phyloP scores from a whole-genome alignment of 2,888 invertebrate genomes.

The Protodeltote pygarga region DNA sequence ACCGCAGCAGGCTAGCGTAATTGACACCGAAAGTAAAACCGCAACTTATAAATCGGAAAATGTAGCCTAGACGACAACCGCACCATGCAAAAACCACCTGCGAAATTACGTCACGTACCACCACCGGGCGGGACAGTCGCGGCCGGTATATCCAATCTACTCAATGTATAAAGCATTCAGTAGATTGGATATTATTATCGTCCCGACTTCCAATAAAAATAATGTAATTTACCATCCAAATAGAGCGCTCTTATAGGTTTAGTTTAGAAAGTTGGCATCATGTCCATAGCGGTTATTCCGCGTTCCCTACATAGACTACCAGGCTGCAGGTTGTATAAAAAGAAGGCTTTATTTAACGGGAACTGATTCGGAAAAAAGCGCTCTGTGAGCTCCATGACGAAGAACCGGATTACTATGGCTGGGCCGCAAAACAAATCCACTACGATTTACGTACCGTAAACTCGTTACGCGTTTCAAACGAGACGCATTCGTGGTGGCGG shows the following conservation, averaged over 20 bases:
- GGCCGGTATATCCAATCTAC: slow-evolving; percentile 68
- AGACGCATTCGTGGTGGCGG: slow-evolving; percentile 65
- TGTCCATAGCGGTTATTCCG: slow-evolving; percentile 81
- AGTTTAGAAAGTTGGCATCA: slow-evolving; percentile 86
- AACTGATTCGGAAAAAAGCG: slow-evolving; percentile 77
- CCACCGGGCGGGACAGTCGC: slow-evolving; percentile 52
- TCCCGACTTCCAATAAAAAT: slow-evolving; percentile 75
- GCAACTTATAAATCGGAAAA: slow-evolving; percentile 73
- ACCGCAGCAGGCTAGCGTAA: slow-evolving; percentile 79
- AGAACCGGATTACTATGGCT: slow-evolving; percentile 81
- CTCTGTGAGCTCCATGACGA: slow-evolving; percentile 71
- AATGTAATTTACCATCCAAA: slow-evolving; percentile 77
- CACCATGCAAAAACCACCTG: slow-evolving; percentile 64
- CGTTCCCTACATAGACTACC: slow-evolving; percentile 77
- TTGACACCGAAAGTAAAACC: slow-evolving; percentile 80
- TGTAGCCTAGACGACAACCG: slow-evolving; percentile 61
- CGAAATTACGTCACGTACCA: slow-evolving; percentile 67
- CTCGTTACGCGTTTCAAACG: slow-evolving; percentile 81
- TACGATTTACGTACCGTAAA: slow-evolving; percentile 86
- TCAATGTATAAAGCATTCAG: too few species aligned
- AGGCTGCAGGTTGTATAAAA: slow-evolving; percentile 73
- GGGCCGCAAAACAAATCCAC: slow-evolving; percentile 81
- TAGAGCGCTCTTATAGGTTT: slow-evolving; percentile 78
- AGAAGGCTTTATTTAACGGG: slow-evolving; percentile 79
- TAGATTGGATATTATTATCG: slow-evolving; percentile 77